Conservation (phyloP, 2,113 vertebrate species). For the Ophthalmotilapia sp. region DNA sequence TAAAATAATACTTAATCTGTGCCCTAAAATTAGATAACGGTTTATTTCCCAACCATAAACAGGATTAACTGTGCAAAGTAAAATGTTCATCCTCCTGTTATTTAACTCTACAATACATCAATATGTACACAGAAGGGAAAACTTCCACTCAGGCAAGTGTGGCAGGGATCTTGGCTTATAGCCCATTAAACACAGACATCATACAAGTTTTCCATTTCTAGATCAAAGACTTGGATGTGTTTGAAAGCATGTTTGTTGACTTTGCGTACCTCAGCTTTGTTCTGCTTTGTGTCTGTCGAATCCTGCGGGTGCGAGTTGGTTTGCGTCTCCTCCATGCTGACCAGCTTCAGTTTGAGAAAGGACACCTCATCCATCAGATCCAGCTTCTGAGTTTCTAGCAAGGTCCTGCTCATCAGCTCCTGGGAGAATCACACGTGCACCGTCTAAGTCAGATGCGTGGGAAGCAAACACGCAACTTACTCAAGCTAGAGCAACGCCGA, state of each 20-base stretch:
- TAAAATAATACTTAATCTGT: background rate
- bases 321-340: constrained; percentile 84
- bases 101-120: background rate
- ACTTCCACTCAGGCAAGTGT: background rate
- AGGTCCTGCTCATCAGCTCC: constrained; percentile 90
- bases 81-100: background rate
- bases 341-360: constrained; percentile 89
- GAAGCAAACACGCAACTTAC: background rate
- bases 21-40: background rate
- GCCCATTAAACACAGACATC: background rate
- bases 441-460: background rate
- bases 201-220: background rate
- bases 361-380: constrained; percentile 95
- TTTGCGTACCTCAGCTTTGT: constrained; percentile 84
- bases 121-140: background rate
- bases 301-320: constrained; percentile 30
- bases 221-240: background rate
- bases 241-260: background rate
- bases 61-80: background rate
- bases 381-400: constrained; percentile 91
- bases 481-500: background rate
- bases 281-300: constrained; percentile 77
- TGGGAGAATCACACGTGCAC: constrained; percentile 42
- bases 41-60: background rate
- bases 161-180: background rate